Conservation (phyloP, 2,797 vertebrate species). For the Mormyrops attenuatus region DNA sequence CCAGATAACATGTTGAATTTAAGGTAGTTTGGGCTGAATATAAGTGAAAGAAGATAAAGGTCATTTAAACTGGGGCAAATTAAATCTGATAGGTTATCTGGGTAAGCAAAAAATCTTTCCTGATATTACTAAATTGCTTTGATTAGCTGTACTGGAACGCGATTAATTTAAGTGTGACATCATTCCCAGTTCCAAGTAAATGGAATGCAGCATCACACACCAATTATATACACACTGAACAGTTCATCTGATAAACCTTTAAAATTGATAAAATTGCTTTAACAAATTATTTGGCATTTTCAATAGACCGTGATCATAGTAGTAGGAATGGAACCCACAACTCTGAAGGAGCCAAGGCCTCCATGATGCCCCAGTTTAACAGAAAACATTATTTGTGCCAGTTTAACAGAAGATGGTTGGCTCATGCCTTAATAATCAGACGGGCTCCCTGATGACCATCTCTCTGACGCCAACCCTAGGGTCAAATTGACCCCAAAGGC, state of each 20-base stretch:
- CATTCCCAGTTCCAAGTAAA: not conserved
- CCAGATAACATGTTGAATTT: not conserved
- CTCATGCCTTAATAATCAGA: constrained; percentile 21
- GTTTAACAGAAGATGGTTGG: not conserved
- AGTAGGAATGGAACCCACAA: not conserved
- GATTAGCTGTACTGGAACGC: not conserved
- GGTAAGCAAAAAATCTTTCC: not conserved
- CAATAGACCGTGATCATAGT: not conserved
- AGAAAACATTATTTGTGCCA: constrained; percentile 15
- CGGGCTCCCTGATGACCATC: constrained; percentile 44
- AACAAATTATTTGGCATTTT: not conserved
- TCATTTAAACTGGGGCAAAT: not conserved
- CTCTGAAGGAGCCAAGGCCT: not conserved
- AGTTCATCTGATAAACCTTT: not conserved
- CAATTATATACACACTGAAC: not conserved
- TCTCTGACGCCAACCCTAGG: not conserved
- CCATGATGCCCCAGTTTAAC: not conserved
- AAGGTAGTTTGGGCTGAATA: not conserved
- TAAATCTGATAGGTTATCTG: not conserved
- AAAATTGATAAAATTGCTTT: not conserved
- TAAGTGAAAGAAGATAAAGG: not conserved
- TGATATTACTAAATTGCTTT: not conserved
- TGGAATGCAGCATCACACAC: not conserved
- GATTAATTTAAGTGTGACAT: not conserved
- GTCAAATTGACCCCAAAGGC: not conserved